Base-by-base conservation (phyloP, 2,888 invertebrate species). In the Malthinus flaveolus region DNA sequence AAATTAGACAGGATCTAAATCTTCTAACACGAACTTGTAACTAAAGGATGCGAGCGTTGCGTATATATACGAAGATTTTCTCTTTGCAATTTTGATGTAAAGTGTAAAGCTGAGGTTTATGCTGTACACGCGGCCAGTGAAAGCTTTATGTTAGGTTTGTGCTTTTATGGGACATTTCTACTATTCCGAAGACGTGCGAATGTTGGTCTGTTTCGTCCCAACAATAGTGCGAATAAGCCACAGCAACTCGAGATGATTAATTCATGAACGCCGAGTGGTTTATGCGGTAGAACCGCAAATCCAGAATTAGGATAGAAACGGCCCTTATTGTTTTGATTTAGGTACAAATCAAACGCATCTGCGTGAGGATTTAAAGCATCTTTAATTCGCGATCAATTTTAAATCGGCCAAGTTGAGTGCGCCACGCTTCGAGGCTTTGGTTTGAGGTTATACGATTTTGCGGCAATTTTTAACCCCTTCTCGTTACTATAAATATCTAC, bases 231-330 rank as follows among this genome's bases (percentile, higher is more conserved):
- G 71, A 73, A 72, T 74, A 73, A 74, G 72, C 74, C 74, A 73
- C 75, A 76, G 74, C 75, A 76, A 73, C 75, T 72, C 70, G 65
- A 68, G 72, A 76, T 76, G 76, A 76, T 75, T 76, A 76, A 76
- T 76, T 75, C 76, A 76, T 76, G 76, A 76, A 74, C 68, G 68
- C 68, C 71, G 74, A 74, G 74, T 74, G 75, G 74, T 75, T 75
- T 74, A 73, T 74, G 73, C 72, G 66, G 71, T 71, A 70, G 71
- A 67, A 74, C 73, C 73, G 72, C 75, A 75, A 74, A 74, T 75
- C 75, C 68, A 71, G 74, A 76, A 76, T 76, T 75, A 75, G 76
- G 75, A 74, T 73, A 67, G 73, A 71, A 74, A 73, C 69, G 71
- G 71, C 67, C 68, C 66, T 70, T 68, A 71, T 72, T 73, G 72